These are phyloP conservation scores for Girardinichthys multiradiatus DNA, from an alignment of 2,113 vertebrate genomes.

Conservation along the genomic window DNA sequence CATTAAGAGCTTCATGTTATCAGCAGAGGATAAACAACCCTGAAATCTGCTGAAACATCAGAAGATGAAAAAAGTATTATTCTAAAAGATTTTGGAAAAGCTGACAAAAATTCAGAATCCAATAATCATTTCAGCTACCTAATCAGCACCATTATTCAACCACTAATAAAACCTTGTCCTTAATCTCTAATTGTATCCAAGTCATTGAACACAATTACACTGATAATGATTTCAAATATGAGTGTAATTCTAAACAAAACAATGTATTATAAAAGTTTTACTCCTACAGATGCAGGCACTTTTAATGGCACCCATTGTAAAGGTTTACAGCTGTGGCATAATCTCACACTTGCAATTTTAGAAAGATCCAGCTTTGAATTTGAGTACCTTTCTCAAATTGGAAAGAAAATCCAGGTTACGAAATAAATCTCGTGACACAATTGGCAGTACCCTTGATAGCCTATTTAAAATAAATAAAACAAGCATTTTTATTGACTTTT, in stretches of 20 bases:
- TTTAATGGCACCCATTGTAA: background rate
- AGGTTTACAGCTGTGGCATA: too few relatives aligned
- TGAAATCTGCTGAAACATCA: background rate
- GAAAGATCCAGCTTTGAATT: too few relatives aligned
- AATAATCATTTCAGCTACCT: too few relatives aligned
- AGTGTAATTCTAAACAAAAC: background rate
- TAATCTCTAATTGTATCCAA: too few relatives aligned
- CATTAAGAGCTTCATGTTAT: slow-evolving; percentile 28
- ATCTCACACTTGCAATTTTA: too few relatives aligned
- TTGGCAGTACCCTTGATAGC: background rate
- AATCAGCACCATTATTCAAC: background rate
- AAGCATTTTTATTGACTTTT: background rate
- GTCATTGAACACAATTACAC: too few relatives aligned
- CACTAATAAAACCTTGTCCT: too few relatives aligned
- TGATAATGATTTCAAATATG: too few relatives aligned
- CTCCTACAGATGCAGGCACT: background rate
- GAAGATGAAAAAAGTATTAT: background rate
- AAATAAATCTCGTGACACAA: too few relatives aligned
- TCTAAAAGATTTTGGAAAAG: background rate
- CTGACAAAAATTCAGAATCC: too few relatives aligned
- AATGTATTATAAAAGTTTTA: background rate
- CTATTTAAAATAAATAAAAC: background rate
- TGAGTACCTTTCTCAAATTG: too few relatives aligned
- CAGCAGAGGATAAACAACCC: slow-evolving; percentile 22
- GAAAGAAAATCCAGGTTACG: too few relatives aligned